Conservation (phyloP, 2,797 vertebrate species). For the Syncerus caffer region DNA sequence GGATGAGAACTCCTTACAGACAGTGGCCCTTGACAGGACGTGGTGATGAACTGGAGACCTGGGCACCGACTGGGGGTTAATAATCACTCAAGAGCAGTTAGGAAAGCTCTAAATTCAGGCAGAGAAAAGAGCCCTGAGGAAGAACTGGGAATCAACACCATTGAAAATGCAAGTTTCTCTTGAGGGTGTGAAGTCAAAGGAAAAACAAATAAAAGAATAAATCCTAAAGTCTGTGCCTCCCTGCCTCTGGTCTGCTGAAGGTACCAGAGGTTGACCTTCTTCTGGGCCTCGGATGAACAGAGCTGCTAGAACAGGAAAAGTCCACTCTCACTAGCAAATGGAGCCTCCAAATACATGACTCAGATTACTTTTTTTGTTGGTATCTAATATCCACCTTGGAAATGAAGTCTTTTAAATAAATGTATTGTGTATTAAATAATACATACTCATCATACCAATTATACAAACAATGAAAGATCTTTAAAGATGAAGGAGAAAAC, state of each 20-base stretch:
- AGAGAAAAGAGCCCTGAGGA: not conserved
- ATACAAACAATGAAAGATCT: not conserved
- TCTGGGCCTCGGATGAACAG: not conserved
- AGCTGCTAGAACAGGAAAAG: not conserved
- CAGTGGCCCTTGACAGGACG: constrained; percentile 43
- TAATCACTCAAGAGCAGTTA: constrained; percentile 36
- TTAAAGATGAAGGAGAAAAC: not conserved
- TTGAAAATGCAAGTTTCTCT: not conserved
- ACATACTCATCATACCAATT: not conserved
- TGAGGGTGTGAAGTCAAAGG: not conserved
- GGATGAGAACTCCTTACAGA: constrained; percentile 37
- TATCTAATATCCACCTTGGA: not conserved
- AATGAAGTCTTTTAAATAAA: not conserved
- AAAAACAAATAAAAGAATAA: too few species aligned
- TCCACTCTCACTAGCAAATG: not conserved
- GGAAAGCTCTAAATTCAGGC: not conserved
- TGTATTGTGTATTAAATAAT: not conserved
- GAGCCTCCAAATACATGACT: not conserved
- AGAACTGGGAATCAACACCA: constrained; percentile 12
- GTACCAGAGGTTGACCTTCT: not conserved
- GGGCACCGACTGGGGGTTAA: constrained; percentile 30
- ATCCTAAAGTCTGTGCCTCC: not conserved
- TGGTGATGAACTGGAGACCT: not conserved
- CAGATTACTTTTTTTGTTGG: too few species aligned
- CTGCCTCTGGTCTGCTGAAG: not conserved